Evolutionary conservation across 2,113 vertebrate genomes (phyloP).

Genomic region (Neogale vison): DNA sequence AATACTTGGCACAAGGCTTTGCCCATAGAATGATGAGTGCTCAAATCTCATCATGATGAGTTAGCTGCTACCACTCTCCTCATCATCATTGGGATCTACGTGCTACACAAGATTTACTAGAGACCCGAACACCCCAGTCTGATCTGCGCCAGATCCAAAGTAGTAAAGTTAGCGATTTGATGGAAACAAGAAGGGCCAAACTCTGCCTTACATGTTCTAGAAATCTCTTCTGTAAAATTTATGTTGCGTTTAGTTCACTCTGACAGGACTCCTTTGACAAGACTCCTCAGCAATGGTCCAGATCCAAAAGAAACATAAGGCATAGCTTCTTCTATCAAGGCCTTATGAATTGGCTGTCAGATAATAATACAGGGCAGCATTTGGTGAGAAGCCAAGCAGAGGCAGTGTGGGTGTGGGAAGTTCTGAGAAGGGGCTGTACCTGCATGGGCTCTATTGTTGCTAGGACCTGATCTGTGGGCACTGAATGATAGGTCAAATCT

Average conservation of each 20-base stretch:
- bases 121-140: not conserved
- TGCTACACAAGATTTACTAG: not conserved
- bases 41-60: no score
- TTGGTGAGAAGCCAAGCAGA: conserved; percentile 5
- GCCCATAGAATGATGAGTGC: not conserved
- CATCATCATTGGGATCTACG: not conserved
- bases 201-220: not conserved
- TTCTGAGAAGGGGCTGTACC: not conserved
- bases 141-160: not conserved
- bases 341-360: conserved; percentile 1
- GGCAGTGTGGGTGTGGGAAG: conserved; percentile 8
- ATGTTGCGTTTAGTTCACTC: not conserved
- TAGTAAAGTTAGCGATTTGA: not conserved
- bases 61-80: not conserved
- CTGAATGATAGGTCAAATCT: not conserved
- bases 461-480: not conserved
- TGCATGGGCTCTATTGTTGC: not conserved
- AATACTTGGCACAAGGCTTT: not conserved
- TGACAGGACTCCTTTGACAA: not conserved
- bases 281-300: not conserved
- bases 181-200: not conserved
- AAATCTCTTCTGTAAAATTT: not conserved
- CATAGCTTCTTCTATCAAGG: not conserved
- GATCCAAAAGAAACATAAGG: conserved; percentile 50
- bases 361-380: not conserved